These are phyloP conservation scores for Clavelina lepadiformis DNA, from an alignment of 23 tunicate species.

Conservation along the genomic window DNA sequence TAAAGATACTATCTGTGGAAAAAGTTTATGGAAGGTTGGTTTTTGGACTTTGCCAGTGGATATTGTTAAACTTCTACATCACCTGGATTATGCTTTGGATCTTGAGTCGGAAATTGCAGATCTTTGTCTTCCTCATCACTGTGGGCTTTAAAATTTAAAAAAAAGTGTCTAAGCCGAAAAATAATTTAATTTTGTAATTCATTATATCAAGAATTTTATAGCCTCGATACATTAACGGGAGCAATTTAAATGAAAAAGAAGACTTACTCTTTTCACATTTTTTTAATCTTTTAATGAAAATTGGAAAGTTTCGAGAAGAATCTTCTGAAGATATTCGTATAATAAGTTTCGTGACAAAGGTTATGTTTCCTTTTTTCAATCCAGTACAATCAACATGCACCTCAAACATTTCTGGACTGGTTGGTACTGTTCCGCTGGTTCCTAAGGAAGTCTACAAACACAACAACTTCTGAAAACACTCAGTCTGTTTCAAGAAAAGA, in stretches of 20 bases:
- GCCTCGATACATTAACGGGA: no score
- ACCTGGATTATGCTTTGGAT: no score
- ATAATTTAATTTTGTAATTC: neutral
- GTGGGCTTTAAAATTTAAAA: neutral
- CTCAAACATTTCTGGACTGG: conserved; percentile 7
- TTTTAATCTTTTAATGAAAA: conserved; percentile 49
- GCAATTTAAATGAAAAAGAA: no score
- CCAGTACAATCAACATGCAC: conserved; percentile 52
- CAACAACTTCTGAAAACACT: neutral
- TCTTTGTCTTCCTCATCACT: no score
- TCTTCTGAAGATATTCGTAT: conserved; percentile 10
- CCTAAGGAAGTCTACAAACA: neutral
- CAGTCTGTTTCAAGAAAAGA: no score
- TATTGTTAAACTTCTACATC: no score
- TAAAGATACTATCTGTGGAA: no score
- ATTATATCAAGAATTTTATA: no score
- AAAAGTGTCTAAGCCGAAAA: neutral
- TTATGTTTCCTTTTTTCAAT: conserved; percentile 26
- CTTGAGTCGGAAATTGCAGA: no score
- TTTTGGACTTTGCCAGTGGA: no score
- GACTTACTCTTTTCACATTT: conserved; percentile 49
- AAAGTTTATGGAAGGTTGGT: no score
- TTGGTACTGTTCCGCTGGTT: conserved; percentile 36
- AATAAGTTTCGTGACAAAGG: conserved; percentile 17
- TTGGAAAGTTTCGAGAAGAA: neutral